phyloP scores from a whole-genome alignment of 2,888 invertebrate species.

The Pristionchus entomophagus region DNA sequence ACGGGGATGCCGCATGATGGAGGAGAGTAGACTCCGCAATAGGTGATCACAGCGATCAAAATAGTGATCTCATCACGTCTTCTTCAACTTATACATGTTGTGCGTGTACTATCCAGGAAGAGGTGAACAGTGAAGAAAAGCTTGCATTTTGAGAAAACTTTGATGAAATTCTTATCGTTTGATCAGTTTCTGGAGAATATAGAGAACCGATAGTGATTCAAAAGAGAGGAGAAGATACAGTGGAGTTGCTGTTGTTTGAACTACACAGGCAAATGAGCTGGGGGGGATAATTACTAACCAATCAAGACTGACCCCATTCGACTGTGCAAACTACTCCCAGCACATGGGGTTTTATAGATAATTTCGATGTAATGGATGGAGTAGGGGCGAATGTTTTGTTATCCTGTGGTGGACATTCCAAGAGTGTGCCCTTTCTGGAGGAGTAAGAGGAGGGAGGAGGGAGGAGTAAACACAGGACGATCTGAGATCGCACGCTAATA shows the following conservation, averaged over 20 bases:
- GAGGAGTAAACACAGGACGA: too few relatives aligned
- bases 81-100: too few relatives aligned
- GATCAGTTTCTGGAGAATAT: background rate
- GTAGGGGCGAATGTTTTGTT: background rate
- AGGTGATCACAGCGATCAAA: background rate
- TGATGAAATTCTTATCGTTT: background rate
- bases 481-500: background rate
- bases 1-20: background rate
- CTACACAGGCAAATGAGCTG: conserved; percentile 20
- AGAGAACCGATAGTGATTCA: background rate
- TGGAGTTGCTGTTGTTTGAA: background rate
- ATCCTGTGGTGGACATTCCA: background rate
- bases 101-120: too few relatives aligned
- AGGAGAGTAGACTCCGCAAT: background rate
- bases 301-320: conserved; percentile 25
- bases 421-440: background rate
- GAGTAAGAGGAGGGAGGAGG: background rate
- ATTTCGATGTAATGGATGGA: background rate
- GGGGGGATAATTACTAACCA: conserved; percentile 9
- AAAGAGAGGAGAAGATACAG: background rate
- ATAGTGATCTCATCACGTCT: background rate
- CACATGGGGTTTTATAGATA: background rate
- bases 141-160: background rate
- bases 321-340: background rate
- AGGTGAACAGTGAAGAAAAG: too few relatives aligned